Evolutionary conservation across 2,888 invertebrate species (phyloP), one percentile per base, ranked within the genome.

Genomic region (Chelonus formosanus): DNA sequence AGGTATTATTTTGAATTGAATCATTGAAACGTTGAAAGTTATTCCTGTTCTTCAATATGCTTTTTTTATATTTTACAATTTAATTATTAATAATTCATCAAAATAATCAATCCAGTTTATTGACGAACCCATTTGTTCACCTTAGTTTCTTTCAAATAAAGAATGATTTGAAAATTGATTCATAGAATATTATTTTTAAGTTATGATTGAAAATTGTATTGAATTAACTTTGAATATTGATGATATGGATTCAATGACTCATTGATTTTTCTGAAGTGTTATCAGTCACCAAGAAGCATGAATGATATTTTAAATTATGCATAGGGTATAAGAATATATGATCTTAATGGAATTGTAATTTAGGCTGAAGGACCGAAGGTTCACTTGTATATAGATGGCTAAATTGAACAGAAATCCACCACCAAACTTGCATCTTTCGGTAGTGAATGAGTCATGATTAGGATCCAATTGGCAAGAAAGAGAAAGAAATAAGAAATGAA

Each of bases 331-430:
- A 60, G 31, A 56, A 48, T 48, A 55, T 58, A 50, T 34, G 47
- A 55, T 71, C 70, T 73, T 78, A 79, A 79, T 79, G 77, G 76
- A 76, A 78, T 76, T 76, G 78, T 79, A 79, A 80, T 79, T 79
- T 74, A 73, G 69, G 70, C 63, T 68, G 72, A 71, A 73, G 67
- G 72, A 73, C 73, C 31, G 48, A 48, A 20, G 10, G 52, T 72
- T 73, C 74, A 20, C 6, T 48, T 48, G 20, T 48, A 44, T 44
- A 5, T n/a, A n/a, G 48, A 7, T 20, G 48, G 5, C 5, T 6
- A 10, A 48, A 48, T 10, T 48, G 48, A 48, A 48, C 48, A 10
- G 31, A 31, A 44, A 20, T 20, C 20, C 20, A 20, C 20, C 20
- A 20, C 20, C 20, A 20, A 20, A 20, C 20, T 20, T 20, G 20